Base-by-base conservation (phyloP, 2,888 invertebrate genomes). In the Agrotis ipsilon region DNA sequence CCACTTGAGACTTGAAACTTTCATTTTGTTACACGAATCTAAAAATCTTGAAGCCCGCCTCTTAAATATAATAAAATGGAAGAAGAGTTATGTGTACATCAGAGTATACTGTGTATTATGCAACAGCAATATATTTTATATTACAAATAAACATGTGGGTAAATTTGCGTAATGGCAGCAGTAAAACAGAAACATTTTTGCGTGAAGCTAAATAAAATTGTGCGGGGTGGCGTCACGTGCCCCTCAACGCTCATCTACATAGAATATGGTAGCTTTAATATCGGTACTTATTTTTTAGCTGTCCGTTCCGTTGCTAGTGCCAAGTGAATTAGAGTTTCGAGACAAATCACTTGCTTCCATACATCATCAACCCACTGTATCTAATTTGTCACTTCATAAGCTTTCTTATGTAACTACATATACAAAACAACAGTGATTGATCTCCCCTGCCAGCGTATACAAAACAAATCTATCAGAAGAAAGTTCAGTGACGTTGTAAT, bases 121-220 rank as follows among this genome's bases (percentile, higher is more conserved):
- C 85, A 88, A 82, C 78, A 84, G 91, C 90, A 91, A 92, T 94
- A 94, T 92, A 92, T 93, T 94, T 94, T 94, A 94, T 94, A 94
- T 92, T 92, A 91, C 93, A 92, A 95, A 94, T 96, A 96, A 96
- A 95, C 95, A 94, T 96, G 94, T 94, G 92, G 93, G 93, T 95
- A 94, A 95, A 96, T 96, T 95, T 95, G 88, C 91, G 93, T 95
- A 94, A 96, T 94, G 93, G 92, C 80, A 72, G 94, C 90, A 87
- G 90, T 96, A 95, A 96, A 96, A 94, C 85, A 86, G 83, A 81
- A 82, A 84, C 85, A 88, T 80, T 87, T 85, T 76, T 82, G 72
- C 78, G 74, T 75, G 72, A 72, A 68, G 80, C 72, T 82, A 72
- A 82, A 86, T 84, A 86, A 86, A 85, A 82, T 76, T 83, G 80